Base-by-base conservation (phyloP, 92 coral and sea anemone genomes). In the Muricea muricata region DNA sequence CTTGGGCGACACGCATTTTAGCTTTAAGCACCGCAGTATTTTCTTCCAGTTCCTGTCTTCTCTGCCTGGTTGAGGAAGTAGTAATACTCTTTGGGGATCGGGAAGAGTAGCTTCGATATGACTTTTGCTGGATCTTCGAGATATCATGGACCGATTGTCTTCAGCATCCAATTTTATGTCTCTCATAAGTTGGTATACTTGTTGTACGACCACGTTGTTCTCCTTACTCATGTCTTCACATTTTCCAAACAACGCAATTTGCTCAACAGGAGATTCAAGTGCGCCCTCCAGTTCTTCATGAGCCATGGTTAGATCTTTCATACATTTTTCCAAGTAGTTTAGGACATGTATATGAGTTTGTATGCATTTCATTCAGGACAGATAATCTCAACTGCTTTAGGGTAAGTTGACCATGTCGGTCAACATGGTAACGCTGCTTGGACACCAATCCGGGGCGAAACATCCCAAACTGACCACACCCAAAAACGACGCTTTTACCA, bases 11-110 rank as follows among this genome's bases (percentile, higher is more conserved):
- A 24, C 76, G 68, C 84, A 82, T 56, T 63, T 66, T 87, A 15
- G 70, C 91, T 41, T 69, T 87, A n/a, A 87, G 47, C 33, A 67
- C 42, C 6, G 87, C 91, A 7, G 54, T 55, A 56, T 87, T 82
- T 66, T 79, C 80, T 58, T 87, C 87, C 25, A 87, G 75, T 46
- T 83, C 50, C n/a, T 61, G 76, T 28, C 91, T 81, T 52, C 66
- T 56, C 75, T 81, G 66, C 57, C 83, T n/a, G 18, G 25, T 18
- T 7, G 91, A 87, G 29, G 69, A 45, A 2, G 73, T 42, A 56
- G 73, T 35, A 20, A 34, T 65, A 20, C 10, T 20, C 37, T 21
- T 65, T 33, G 72, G 28, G 28, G 30, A 28, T 65, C 72, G 35
- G 35, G 72, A 14, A 15, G 41, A 33, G 28, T 33, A 14, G 14